Evolutionary conservation across 2,113 vertebrate genomes (phyloP), one percentile per base, ranked within the genome.

Genomic region (Bambusicola thoracicus): DNA sequence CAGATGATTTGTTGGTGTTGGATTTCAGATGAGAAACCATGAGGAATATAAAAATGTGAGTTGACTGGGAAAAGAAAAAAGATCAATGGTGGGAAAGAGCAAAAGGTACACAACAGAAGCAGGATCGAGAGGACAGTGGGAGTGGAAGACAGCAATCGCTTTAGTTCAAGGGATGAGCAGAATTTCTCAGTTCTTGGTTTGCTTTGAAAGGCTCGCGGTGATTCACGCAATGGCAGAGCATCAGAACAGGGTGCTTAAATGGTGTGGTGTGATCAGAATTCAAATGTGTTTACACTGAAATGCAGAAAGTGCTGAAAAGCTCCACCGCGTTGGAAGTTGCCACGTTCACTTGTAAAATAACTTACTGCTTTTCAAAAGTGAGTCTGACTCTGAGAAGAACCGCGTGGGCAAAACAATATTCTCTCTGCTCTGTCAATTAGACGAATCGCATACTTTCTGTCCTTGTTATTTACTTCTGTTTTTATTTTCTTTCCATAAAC

Each of bases 141-240:
- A 73, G 84, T 91, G 80, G 78, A 87, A 94, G 94, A 92, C 82
- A 93, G 67, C 68, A 51, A 51, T 94, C 81, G 81, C 66, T 87
- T 85, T 91, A 62, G 84, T 58, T 87, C 70, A 69, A 66, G 43
- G 62, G 74, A 85, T 85, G 59, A 87, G 41, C 82, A 96, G 56
- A 78, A 90, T 90, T 82, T 87, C 87, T 94, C 92, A 11, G n/a
- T 69, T 66, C 72, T 92, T 34, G 65, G 55, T 90, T 73, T 69
- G 53, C 30, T 79, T 40, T 75, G 72, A 84, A 63, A 51, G 75
- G 68, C 55, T 85, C 55, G 8, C 15, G 0, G 27, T 94, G 91
- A 93, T 49, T 90, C 85, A 81, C 2, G 0, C 27, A 78, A 65
- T 53, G 70, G 83, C 69, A 92, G 86, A 86, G 72, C 66, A 44